Evolutionary conservation across 2,888 invertebrate genomes (phyloP).

Genomic region (Drosophila kanekoi): DNA sequence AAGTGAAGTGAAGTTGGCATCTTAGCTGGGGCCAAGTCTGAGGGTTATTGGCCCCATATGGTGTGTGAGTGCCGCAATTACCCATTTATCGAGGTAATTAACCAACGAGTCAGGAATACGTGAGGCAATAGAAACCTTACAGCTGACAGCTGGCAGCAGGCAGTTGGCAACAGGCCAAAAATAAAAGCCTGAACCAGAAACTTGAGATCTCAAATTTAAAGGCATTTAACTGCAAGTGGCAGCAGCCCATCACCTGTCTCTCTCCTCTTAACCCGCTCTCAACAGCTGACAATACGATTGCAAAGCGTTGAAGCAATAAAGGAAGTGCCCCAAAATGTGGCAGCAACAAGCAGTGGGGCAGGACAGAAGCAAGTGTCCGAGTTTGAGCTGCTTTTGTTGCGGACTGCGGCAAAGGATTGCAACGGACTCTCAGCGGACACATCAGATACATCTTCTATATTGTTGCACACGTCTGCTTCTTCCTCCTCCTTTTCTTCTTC

Average conservation of each 20-base stretch:
- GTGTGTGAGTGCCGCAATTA: constrained; percentile 38
- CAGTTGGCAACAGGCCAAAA: constrained; percentile 38
- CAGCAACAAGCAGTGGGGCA: constrained; percentile 38
- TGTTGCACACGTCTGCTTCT: constrained; percentile 35
- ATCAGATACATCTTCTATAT: constrained; percentile 48
- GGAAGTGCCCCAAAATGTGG: constrained; percentile 60
- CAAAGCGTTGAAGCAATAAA: constrained; percentile 24
- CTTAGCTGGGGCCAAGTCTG: constrained; percentile 18
- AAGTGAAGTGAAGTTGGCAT: constrained; percentile 15
- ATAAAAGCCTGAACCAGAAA: not conserved
- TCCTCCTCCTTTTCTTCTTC: not conserved
- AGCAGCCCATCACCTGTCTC: not conserved
- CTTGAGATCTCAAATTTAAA: constrained; percentile 30
- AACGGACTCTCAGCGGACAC: constrained; percentile 17
- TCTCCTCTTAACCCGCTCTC: not conserved
- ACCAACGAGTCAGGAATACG: constrained; percentile 50
- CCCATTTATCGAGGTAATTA: constrained; percentile 75
- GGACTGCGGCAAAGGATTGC: constrained; percentile 42
- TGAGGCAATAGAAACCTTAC: constrained; percentile 45
- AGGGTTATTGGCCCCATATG: constrained; percentile 47
- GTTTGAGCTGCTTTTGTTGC: constrained; percentile 36
- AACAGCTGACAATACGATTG: constrained; percentile 40
- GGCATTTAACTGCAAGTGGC: constrained; percentile 51
- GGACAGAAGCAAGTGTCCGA: constrained; percentile 21
- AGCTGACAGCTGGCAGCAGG: too few relatives aligned